Evolutionary conservation across 1,140 invertebrate species (phyloP).

Genomic region (Chelonus insularis): DNA sequence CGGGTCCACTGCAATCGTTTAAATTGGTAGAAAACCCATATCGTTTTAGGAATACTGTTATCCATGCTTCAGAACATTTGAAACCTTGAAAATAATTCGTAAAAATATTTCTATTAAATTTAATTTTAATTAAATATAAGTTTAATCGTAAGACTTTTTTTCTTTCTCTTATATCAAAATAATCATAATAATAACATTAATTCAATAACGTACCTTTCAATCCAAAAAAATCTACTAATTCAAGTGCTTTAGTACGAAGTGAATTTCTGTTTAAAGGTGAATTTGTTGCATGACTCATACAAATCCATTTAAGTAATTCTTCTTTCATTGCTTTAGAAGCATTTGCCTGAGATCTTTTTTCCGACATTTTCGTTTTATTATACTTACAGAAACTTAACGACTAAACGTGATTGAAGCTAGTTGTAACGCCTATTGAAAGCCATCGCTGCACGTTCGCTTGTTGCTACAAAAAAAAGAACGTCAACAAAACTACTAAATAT

Average conservation of each 20-base stretch:
- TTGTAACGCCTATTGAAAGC: too few species aligned
- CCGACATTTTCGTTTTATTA: constrained; percentile 20
- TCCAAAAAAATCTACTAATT: constrained; percentile 32
- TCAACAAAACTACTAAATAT: too few species aligned
- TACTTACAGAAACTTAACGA: too few species aligned
- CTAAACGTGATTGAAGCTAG: too few species aligned
- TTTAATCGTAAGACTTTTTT: background rate
- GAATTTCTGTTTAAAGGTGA: constrained; percentile 33
- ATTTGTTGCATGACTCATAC: constrained; percentile 43
- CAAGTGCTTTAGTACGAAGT: constrained; percentile 38
- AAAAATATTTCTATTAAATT: too few species aligned
- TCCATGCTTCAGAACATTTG: constrained; percentile 43
- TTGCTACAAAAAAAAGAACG: background rate
- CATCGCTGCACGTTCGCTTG: background rate
- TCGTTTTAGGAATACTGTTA: constrained; percentile 42
- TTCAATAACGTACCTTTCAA: constrained; percentile 33
- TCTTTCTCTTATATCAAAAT: background rate
- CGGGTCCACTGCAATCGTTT: constrained; percentile 33
- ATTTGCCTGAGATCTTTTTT: background rate
- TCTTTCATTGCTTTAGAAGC: constrained; percentile 31
- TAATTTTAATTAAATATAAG: background rate
- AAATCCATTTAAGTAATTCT: constrained; percentile 43
- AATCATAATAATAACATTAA: background rate
- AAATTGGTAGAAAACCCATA: constrained; percentile 37
- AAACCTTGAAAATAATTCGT: too few species aligned